Evolutionary conservation across 2,888 invertebrate species (phyloP).

Genomic region (Cephus pygmeus): DNA sequence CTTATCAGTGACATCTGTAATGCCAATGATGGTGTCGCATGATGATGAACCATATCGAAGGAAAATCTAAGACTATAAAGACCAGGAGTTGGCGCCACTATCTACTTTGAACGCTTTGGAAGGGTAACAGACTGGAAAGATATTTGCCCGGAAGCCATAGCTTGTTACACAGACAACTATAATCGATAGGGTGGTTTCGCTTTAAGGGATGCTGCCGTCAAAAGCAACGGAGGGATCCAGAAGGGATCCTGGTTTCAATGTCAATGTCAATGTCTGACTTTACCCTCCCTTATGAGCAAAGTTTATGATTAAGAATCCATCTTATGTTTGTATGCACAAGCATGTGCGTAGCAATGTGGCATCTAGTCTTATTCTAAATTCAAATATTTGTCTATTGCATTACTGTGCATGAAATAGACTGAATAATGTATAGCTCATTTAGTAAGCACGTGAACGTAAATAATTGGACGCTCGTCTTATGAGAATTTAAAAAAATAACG

Average conservation of each 20-base stretch:
- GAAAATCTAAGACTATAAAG: neutral
- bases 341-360: neutral
- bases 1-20: neutral
- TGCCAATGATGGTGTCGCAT: neutral
- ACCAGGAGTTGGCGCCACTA: neutral
- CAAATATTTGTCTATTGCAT: neutral
- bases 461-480: neutral
- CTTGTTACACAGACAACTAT: neutral
- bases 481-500: neutral
- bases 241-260: neutral
- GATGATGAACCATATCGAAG: neutral
- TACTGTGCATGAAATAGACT: neutral
- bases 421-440: neutral
- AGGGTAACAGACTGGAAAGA: constrained; percentile 7
- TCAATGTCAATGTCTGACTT: neutral
- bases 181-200: neutral
- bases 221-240: neutral
- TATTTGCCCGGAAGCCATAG: neutral
- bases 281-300: neutral
- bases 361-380: neutral
- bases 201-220: neutral
- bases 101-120: neutral
- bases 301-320: neutral
- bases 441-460: neutral
- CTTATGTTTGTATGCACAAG: neutral